phyloP scores from a whole-genome alignment of 2,797 vertebrate genomes.

The Sorex maritimensis region DNA sequence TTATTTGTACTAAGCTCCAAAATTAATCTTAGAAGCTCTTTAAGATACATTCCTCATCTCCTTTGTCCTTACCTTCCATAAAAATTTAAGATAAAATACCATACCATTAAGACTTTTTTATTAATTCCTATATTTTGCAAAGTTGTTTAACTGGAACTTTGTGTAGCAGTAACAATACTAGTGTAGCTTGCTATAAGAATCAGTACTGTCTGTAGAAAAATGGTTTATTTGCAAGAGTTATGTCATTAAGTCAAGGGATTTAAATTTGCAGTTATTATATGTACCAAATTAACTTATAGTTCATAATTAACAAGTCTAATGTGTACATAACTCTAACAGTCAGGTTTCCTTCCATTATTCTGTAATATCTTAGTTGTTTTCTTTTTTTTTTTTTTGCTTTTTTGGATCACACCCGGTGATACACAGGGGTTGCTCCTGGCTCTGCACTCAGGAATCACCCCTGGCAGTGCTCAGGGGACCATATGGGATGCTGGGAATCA shows the following conservation, averaged over 20 bases:
- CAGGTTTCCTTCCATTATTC: constrained; percentile 4
- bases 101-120: not conserved
- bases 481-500: no score
- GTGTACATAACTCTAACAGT: not conserved
- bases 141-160: constrained; percentile 62
- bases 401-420: not conserved
- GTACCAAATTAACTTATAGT: not conserved
- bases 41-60: not conserved
- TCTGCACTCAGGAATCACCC: no score
- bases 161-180: constrained; percentile 76
- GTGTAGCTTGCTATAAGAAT: constrained; percentile 82
- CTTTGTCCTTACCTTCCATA: not conserved
- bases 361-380: constrained; percentile 49
- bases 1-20: not conserved
- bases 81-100: not conserved
- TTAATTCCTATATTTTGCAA: not conserved
- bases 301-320: constrained; percentile 25
- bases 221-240: constrained; percentile 61
- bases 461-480: no score
- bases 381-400: not conserved
- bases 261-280: not conserved
- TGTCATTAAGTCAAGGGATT: not conserved
- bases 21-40: not conserved
- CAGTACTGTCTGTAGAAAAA: constrained; percentile 78
- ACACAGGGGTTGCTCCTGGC: no score